phyloP scores from a whole-genome alignment of 2,113 vertebrate genomes.

The Ranitomeya imitator region DNA sequence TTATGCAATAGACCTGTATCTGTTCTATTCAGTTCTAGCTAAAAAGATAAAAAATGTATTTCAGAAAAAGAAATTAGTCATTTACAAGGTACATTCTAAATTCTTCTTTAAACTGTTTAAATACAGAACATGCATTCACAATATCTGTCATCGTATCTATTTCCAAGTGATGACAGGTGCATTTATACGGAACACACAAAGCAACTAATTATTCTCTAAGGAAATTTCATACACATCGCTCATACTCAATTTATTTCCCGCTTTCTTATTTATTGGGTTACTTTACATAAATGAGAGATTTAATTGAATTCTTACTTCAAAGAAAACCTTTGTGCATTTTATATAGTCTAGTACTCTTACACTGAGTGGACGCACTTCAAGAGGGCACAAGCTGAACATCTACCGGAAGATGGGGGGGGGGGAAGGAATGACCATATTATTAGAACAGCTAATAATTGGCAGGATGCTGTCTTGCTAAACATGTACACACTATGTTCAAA shows the following conservation, averaged over 20 bases:
- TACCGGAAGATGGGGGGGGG: not conserved
- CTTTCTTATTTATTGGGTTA: not conserved
- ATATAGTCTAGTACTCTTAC: not conserved
- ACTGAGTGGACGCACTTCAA: not conserved
- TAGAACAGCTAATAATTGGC: not conserved
- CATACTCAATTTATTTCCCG: not conserved
- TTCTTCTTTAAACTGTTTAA: not conserved
- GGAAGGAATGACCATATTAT: not conserved
- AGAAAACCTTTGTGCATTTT: not conserved
- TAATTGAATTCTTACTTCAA: not conserved
- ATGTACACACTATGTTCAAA: not conserved
- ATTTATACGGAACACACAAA: slow-evolving; percentile 11
- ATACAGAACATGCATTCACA: not conserved
- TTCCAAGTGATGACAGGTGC: slow-evolving; percentile 10
- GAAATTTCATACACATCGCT: not conserved
- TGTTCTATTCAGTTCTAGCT: not conserved
- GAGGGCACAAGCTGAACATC: not conserved
- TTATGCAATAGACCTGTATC: not conserved
- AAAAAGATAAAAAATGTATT: not conserved
- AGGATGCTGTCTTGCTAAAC: not conserved
- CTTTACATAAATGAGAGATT: not conserved
- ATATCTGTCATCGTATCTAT: slow-evolving; percentile 8
- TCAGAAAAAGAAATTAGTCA: not conserved
- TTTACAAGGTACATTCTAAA: not conserved
- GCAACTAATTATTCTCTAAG: not conserved